Conservation (phyloP, 2,797 vertebrate genomes). For the Gymnopithys bicolor region DNA sequence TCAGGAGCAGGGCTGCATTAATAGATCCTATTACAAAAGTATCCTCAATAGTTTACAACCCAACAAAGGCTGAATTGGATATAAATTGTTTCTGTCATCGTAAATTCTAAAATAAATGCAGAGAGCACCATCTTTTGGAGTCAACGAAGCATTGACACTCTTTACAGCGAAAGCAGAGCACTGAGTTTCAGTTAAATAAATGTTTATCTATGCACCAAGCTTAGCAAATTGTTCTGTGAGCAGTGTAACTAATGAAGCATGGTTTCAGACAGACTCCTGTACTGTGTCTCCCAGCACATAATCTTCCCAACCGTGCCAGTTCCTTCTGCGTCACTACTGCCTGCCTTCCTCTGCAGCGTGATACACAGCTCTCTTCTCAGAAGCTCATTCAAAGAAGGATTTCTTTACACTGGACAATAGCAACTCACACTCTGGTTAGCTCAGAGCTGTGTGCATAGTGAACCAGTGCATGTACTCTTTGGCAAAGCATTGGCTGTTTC, state of each 20-base stretch:
- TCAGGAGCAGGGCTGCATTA: conserved; percentile 72
- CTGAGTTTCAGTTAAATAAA: background rate
- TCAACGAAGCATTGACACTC: background rate
- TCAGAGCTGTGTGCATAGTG: background rate
- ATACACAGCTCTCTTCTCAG: background rate
- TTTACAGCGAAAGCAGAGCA: background rate
- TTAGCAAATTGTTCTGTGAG: background rate
- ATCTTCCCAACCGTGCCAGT: background rate
- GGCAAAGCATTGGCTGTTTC: background rate
- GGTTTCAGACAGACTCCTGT: background rate
- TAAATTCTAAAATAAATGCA: conserved; percentile 55
- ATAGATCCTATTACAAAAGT: conserved; percentile 65
- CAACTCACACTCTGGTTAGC: background rate
- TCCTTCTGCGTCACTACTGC: background rate
- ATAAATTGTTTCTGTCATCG: conserved; percentile 29
- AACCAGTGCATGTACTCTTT: background rate
- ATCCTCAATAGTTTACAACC: conserved; percentile 73
- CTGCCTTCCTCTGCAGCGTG: rapidly evolving
- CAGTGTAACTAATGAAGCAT: background rate
- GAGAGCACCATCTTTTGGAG: conserved; percentile 82
- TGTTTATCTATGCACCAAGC: background rate
- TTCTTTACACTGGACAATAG: background rate
- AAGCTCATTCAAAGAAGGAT: background rate
- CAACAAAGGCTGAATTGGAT: conserved; percentile 45
- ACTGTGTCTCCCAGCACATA: background rate